Percentiles rank a stretch among this genome's conserved stretches.
phyloP scores from a whole-genome alignment of 1,140 invertebrate species.

The Drepana arcuata region DNA sequence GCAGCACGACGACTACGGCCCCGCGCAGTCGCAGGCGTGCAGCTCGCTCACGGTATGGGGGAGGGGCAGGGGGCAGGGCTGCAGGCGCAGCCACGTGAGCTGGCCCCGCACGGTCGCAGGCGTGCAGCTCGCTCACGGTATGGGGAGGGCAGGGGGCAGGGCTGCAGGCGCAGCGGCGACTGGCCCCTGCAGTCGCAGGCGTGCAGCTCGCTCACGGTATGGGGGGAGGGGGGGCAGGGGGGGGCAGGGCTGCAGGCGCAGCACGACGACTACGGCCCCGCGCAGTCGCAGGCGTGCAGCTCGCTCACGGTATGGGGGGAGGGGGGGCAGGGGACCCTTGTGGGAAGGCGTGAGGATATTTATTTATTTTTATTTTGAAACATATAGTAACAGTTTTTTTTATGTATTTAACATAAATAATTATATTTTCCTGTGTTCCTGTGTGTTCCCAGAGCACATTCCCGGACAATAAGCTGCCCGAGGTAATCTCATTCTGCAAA shows the following conservation, averaged over 20 bases:
- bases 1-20: constrained; percentile 38
- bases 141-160: constrained; percentile 32
- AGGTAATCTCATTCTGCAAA: constrained; percentile 54
- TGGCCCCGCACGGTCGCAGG: constrained; percentile 29
- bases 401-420: too few relatives aligned
- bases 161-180: constrained; percentile 45
- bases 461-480: constrained; percentile 40
- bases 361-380: too few relatives aligned
- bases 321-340: too few relatives aligned
- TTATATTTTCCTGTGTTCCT: too few relatives aligned
- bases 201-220: constrained; percentile 21
- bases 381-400: too few relatives aligned
- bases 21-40: constrained; percentile 24
- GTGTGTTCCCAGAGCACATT: constrained; percentile 58
- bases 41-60: constrained; percentile 24
- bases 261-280: constrained; percentile 44
- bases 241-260: constrained; percentile 44
- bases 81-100: constrained; percentile 37
- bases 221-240: constrained; percentile 30
- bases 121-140: constrained; percentile 23
- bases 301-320: constrained; percentile 31
- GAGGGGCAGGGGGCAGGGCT: constrained; percentile 44
- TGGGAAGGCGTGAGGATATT: too few relatives aligned
- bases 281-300: constrained; percentile 15
- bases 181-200: constrained; percentile 30